These are phyloP conservation scores for Riparia riparia DNA, from an alignment of 2,113 vertebrate species.

Conservation along the genomic window DNA sequence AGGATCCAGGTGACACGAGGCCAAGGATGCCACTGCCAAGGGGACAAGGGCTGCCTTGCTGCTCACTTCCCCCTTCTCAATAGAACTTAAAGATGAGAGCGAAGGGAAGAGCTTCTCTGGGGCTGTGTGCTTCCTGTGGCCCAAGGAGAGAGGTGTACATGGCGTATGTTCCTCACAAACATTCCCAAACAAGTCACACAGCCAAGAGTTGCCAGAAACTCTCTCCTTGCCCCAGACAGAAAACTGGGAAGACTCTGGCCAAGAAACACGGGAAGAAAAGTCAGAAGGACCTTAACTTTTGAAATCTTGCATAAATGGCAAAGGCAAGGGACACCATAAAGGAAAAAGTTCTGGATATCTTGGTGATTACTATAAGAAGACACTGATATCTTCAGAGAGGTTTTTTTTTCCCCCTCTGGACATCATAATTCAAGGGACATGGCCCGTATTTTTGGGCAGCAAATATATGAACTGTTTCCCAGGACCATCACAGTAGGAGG, in stretches of 20 bases:
- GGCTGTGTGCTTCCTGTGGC: background rate
- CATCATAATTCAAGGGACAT: background rate
- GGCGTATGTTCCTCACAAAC: background rate
- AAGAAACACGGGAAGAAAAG: background rate
- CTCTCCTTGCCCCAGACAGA: background rate
- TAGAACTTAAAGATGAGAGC: background rate
- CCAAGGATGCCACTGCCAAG: background rate
- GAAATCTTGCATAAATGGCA: background rate
- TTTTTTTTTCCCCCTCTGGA: background rate
- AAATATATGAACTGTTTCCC: background rate
- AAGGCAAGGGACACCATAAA: background rate
- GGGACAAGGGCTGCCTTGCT: rapidly evolving
- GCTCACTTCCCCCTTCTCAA: no score
- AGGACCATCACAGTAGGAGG: background rate
- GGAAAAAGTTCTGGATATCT: background rate
- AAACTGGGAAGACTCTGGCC: background rate
- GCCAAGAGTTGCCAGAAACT: background rate
- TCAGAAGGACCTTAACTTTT: background rate
- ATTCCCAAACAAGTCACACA: background rate
- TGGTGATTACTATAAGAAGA: background rate
- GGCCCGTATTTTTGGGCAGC: background rate
- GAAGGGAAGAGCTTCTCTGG: background rate
- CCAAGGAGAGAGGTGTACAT: rapidly evolving
- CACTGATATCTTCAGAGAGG: background rate
- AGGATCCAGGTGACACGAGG: background rate